A percentile compares a stretch with the other conserved stretches of the same genome.
phyloP scores from a whole-genome alignment of 1,140 invertebrate species.

The Caenorhabditis tropicalis region DNA sequence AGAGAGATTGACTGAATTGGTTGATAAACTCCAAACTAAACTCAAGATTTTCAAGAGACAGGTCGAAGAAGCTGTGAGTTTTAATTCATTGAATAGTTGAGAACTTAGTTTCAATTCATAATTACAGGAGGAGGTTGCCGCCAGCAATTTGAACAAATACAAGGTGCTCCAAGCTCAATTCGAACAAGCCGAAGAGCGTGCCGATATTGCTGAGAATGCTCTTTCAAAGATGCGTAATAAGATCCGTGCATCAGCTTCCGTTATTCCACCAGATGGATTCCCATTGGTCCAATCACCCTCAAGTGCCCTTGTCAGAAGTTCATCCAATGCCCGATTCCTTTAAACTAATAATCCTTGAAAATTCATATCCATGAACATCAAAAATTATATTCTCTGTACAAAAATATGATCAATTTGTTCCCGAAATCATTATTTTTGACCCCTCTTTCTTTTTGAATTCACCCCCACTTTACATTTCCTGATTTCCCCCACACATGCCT shows the following conservation, averaged over 20 bases:
- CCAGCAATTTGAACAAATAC: slow-evolving; percentile 98
- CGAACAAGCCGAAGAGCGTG: slow-evolving; percentile 88
- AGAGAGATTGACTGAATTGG: slow-evolving; percentile 79
- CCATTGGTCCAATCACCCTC: slow-evolving; percentile 60
- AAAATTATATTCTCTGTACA: slow-evolving; percentile 30
- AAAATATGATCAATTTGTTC: slow-evolving; percentile 34
- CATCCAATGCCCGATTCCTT: slow-evolving; percentile 60
- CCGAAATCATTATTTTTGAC: slow-evolving; percentile 26
- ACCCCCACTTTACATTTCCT: slow-evolving; percentile 5
- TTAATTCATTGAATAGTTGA: not conserved
- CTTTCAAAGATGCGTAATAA: slow-evolving; percentile 96
- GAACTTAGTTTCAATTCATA: not conserved
- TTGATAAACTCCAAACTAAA: slow-evolving; percentile 98
- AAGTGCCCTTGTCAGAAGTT: slow-evolving; percentile 65
- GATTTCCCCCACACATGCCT: not conserved
- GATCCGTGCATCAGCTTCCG: slow-evolving; percentile 83
- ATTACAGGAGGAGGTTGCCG: slow-evolving; percentile 89
- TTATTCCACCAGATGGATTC: slow-evolving; percentile 58
- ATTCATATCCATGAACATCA: not conserved
- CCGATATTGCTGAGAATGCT: slow-evolving; percentile 93
- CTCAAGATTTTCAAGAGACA: slow-evolving; percentile 99
- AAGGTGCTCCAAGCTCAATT: slow-evolving; percentile 85
- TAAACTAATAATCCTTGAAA: not conserved
- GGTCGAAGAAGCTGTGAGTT: slow-evolving; percentile 89
- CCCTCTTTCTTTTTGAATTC: too few species aligned